Evolutionary conservation across 2,888 invertebrate genomes (phyloP), one percentile per base, ranked within the genome.

Genomic region (Platypus cylindrus): DNA sequence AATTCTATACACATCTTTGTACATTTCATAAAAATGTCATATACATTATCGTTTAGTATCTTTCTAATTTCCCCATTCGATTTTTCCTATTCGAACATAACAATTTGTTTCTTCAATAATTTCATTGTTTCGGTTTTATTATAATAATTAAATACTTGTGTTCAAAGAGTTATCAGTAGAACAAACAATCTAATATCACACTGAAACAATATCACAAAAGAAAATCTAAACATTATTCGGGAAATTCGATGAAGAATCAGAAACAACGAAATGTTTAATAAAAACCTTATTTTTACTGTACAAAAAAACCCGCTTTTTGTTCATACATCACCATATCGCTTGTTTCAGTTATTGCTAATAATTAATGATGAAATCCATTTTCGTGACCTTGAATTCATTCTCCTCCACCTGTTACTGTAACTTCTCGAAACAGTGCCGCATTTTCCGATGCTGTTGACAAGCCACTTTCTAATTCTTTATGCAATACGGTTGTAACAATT

Each of bases 401-500:
- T 17, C 48, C 68, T 11, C 68, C 67, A 14, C 67, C 67, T 14
- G 67, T 65, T 23, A 68, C 68, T 11, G 67, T 61, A 26, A 68
- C 68, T 52, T 68, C 68, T 34, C 67, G 58, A 36, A 40, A 42
- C 28, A 64, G 54, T 23, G 63, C 46, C n/a, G n/a, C n/a, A 45
- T 60, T 63, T 44, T 65, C 63, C 26, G 57, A 62, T 29, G 57
- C 50, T n/a, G n/a, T n/a, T n/a, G 30, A 15, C 17, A 37, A 17
- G 40, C 63, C 58, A 25, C 61, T 54, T 30, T 59, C 56, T 3
- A 40, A 17, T 11, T 31, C 30, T 36, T 62, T 61, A 39, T 62
- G 62, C 16, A 62, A 51, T 17, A 61, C 54, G 11, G 64, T 64
- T 34, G 65, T 64, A 31, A 59, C 56, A 9, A 62, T 62, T 38